Base-by-base conservation (phyloP, 2,888 invertebrate genomes). In the Congeria kusceri region DNA sequence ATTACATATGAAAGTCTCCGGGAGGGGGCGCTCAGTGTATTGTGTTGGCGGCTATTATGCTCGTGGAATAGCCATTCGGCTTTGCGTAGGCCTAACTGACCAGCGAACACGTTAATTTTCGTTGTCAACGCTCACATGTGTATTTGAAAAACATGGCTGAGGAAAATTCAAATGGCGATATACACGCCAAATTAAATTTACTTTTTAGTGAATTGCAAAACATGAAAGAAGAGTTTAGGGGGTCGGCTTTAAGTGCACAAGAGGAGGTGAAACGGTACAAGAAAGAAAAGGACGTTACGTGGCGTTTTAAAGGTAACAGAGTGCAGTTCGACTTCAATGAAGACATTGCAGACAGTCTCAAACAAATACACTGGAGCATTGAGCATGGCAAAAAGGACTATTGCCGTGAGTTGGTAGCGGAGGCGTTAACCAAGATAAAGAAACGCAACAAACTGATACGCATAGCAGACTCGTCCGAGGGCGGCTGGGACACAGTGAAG, bases 401-500 rank as follows among this genome's bases (percentile, higher is more conserved):
- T 20, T 18, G 18, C 4, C 18, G 20, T 20, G 49, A 49, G 32
- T n/a, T 18, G 29, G 13, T 61, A 15, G 32, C 27, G 25, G 32
- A 29, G 11, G 18, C 20, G 13, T n/a, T 61, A n/a, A 44, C n/a
- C 4, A 44, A 62, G 25, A 44, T 20, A 9, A 18, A 49, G n/a
- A 18, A 49, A 13, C 23, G 68, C 13, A 59, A 59, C 29, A 68
- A 68, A 44, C 46, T 59, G 28, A 28, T 68, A n/a, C 18, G 57
- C 1, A 39, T 68, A 15, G 68, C 68, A 18, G 68, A 68, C 23
- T 29, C 18, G 13, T 59, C 59, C 7, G 46, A 27, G 9, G 68
- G 58, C 13, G 68, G 68, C 7, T 68, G 68, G 68, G 59, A 23
- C 7, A 68, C 61, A 7, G 68, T 68, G 1, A 28, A 39, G 23